These are phyloP conservation scores for Ophioderma brevispina DNA, from an alignment of 35 echinoderm and acorn worm genomes.

Conservation along the genomic window DNA sequence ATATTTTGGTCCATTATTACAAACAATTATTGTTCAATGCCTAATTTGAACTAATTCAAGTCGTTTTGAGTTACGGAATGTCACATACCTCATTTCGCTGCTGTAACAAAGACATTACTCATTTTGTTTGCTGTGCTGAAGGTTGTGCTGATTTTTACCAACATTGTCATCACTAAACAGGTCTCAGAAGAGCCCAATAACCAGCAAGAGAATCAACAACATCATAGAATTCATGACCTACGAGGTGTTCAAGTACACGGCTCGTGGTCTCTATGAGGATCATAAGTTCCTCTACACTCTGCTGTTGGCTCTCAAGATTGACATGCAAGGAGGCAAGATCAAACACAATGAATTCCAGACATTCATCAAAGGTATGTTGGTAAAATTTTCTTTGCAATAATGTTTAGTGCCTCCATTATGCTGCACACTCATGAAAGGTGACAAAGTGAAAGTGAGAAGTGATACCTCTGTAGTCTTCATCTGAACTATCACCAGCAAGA, in stretches of 20 bases:
- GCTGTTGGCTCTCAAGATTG: slow-evolving; percentile 94
- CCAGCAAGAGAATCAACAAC: slow-evolving; percentile 86
- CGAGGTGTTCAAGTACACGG: slow-evolving; percentile 91
- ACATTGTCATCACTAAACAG: slow-evolving; percentile 19
- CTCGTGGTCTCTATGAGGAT: slow-evolving; percentile 94
- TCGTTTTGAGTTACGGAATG: too few relatives aligned
- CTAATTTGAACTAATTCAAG: too few relatives aligned
- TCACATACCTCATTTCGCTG: too few relatives aligned
- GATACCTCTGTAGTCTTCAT: too few relatives aligned
- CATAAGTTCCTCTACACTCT: slow-evolving; percentile 96
- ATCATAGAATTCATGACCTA: slow-evolving; percentile 92
- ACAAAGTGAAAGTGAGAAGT: too few relatives aligned
- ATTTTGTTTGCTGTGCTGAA: too few relatives aligned
- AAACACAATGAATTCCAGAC: slow-evolving; percentile 91
- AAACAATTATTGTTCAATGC: too few relatives aligned
- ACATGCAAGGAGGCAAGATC: slow-evolving; percentile 73
- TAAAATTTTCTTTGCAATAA: too few relatives aligned
- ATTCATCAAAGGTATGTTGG: slow-evolving; percentile 92
- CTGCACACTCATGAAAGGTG: too few relatives aligned
- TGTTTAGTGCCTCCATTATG: too few relatives aligned
- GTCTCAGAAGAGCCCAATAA: slow-evolving; percentile 86
- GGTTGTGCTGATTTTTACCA: background rate
- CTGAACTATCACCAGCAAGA: slow-evolving; percentile 72
- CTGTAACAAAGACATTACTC: too few relatives aligned
- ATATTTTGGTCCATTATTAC: too few relatives aligned